A percentile compares a stretch with the other conserved stretches of the same genome.
Evolutionary conservation across 2,113 vertebrate genomes (phyloP).

Genomic region (Cinclus mexicanus): DNA sequence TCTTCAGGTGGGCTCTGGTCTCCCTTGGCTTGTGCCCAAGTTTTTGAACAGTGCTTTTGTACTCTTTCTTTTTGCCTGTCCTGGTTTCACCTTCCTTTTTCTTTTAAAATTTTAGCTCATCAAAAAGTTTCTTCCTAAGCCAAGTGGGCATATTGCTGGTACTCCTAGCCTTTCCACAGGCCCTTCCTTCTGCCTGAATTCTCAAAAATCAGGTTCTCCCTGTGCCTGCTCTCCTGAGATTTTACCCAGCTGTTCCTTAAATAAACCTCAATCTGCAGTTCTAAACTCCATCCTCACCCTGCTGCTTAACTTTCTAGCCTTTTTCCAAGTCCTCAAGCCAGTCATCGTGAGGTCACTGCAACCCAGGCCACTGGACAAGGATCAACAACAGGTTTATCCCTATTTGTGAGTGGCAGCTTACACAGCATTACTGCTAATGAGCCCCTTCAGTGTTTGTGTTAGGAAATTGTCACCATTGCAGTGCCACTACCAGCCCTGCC

Average conservation of each 20-base stretch:
- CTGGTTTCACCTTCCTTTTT: neutral
- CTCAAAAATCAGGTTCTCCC: neutral
- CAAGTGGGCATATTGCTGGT: neutral
- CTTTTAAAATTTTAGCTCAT: neutral
- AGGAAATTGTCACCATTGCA: neutral
- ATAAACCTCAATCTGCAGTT: neutral
- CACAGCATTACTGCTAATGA: neutral
- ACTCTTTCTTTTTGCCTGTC: neutral
- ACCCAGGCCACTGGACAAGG: neutral
- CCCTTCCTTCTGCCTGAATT: neutral
- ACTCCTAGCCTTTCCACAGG: neutral
- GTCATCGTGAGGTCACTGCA: neutral
- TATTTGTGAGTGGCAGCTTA: neutral
- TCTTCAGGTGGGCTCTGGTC: neutral
- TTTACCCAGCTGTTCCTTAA: neutral
- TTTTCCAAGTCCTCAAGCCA: neutral
- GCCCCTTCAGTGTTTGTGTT: neutral
- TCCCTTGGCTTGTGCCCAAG: neutral
- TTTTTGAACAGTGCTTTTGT: neutral
- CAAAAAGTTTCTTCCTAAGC: neutral
- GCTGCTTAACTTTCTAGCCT: neutral
- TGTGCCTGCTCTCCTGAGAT: neutral
- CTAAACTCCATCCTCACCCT: neutral
- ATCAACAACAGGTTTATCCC: neutral
- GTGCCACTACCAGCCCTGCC: neutral